Conservation (phyloP, 1,140 invertebrate species). For the Andrena cerasifolii region DNA sequence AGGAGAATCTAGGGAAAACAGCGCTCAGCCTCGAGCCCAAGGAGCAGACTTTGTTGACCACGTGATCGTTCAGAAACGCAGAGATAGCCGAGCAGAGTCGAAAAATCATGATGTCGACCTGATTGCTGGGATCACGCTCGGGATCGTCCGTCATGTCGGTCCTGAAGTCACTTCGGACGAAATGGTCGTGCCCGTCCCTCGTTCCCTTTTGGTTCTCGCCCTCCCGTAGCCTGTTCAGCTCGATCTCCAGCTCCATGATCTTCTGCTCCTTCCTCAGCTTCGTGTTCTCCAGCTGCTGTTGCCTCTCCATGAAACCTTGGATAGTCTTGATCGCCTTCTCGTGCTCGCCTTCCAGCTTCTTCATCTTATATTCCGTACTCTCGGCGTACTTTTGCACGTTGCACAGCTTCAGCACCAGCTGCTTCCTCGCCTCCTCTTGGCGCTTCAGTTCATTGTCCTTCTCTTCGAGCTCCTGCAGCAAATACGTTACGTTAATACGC, state of each 20-base stretch:
- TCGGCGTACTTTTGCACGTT: conserved; percentile 70
- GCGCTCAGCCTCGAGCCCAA: background rate
- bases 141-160: conserved; percentile 67
- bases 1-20: background rate
- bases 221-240: conserved; percentile 72
- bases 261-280: conserved; percentile 74
- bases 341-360: conserved; percentile 73
- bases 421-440: conserved; percentile 74
- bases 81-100: conserved; percentile 36
- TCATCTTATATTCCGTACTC: conserved; percentile 67
- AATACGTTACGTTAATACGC: background rate
- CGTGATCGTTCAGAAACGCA: conserved; percentile 54
- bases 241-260: conserved; percentile 68
- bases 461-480: conserved; percentile 73
- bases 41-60: background rate
- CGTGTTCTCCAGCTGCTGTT: conserved; percentile 69
- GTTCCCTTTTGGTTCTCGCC: conserved; percentile 41
- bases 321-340: conserved; percentile 77
- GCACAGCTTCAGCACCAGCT: conserved; percentile 73
- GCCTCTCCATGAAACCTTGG: conserved; percentile 77
- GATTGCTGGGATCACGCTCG: conserved; percentile 72
- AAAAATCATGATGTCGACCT: conserved; percentile 74
- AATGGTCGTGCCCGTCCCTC: conserved; percentile 42
- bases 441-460: conserved; percentile 69
- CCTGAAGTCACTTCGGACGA: conserved; percentile 61